Evolutionary conservation across 2,888 invertebrate genomes (phyloP), one percentile per base, ranked within the genome.

Genomic region (Halictus quadricinctus): DNA sequence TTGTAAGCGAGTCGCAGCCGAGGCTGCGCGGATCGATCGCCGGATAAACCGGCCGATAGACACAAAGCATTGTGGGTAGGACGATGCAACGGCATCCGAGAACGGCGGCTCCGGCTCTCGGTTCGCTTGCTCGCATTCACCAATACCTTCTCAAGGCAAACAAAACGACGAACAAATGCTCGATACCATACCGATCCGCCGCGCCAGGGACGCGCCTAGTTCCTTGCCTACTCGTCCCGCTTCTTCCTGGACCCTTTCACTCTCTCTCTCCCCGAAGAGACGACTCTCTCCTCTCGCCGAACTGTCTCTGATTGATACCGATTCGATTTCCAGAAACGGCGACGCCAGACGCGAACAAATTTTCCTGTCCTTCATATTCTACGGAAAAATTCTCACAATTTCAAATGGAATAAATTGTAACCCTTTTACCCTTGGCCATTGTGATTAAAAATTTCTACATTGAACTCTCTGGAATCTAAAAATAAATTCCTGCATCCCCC

Each of bases 31-130:
- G 88, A 90, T 90, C 90, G 90, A 90, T 90, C 90, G 90, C 48
- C 88, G 90, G 90, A 90, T 90, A 90, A 89, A 90, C 90, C 90
- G 85, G 79, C 87, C 86, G 90, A 90, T 90, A 90, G 90, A 90
- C 88, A 88, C 90, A 89, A 90, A 89, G 90, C 90, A 86, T 88
- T 87, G 88, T 87, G 90, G 88, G 84, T 87, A 86, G 91, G 86
- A 90, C 85, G 91, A 90, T 88, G 88, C 88, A 85, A 70, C 89
- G 89, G 88, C 84, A 88, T 84, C 88, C 85, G 88, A 85, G 88
- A 83, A 84, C 77, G 72, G 18, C 36, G 66, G 66, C 66, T 25
- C 29, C 76, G 60, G 64, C 73, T 73, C 46, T 15, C 50, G 13
- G 58, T 41, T 83, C 76, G 80, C 79, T 76, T 73, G 79, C 79